phyloP scores from a whole-genome alignment of 2,797 vertebrate genomes.

The Ptychobarbus kaznakovi region DNA sequence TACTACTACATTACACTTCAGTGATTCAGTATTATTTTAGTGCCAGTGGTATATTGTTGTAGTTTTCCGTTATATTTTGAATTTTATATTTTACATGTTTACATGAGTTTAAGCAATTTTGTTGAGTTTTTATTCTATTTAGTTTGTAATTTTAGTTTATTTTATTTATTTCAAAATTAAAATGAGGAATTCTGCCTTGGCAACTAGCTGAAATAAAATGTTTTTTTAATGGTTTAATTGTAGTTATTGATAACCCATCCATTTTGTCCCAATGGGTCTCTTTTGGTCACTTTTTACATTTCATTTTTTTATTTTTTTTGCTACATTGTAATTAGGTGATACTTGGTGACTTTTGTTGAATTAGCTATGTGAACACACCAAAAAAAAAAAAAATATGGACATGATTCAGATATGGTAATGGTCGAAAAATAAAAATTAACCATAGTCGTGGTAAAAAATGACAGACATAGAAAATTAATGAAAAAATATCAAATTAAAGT shows the following conservation, averaged over 20 bases:
- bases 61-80: neutral
- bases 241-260: neutral
- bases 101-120: neutral
- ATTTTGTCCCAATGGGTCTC: neutral
- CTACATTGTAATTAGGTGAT: neutral
- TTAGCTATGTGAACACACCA: neutral
- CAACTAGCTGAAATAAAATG: neutral
- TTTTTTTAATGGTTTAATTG: neutral
- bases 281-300: neutral
- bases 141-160: neutral
- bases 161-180: neutral
- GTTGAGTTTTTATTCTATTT: neutral
- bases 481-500: neutral
- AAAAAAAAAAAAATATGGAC: neutral
- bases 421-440: neutral
- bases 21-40: neutral
- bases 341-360: neutral
- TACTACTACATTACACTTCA: neutral
- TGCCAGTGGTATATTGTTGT: neutral
- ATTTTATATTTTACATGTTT: neutral
- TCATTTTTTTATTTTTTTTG: neutral
- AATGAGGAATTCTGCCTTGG: neutral
- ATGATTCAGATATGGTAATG: neutral
- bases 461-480: neutral
- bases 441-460: neutral